Conservation (phyloP, 1,140 invertebrate species). For the Drosophila sechellia region DNA sequence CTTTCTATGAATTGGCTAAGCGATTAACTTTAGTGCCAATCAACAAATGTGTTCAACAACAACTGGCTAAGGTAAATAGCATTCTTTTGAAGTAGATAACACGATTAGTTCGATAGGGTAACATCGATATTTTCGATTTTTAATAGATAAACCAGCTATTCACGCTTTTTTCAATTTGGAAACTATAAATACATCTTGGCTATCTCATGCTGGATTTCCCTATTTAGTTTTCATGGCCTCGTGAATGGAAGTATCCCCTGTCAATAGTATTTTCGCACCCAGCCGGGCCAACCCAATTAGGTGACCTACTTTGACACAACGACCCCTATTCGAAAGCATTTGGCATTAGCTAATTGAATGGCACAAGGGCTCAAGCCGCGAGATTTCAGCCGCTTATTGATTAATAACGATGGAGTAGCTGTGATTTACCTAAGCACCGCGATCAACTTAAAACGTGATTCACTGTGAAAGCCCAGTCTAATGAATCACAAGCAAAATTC, state of each 20-base stretch:
- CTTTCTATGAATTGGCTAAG: background rate
- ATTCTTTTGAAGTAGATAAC: too few relatives aligned
- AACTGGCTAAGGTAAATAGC: too few relatives aligned
- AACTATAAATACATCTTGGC: background rate
- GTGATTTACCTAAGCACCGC: conserved; percentile 1
- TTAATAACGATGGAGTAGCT: conserved; percentile 13
- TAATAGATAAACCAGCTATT: too few relatives aligned
- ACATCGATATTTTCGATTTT: too few relatives aligned
- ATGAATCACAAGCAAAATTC: conserved; percentile 18
- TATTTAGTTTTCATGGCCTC: background rate
- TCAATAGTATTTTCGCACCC: background rate
- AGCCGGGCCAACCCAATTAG: conserved; percentile 34
- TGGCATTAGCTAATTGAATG: conserved; percentile 28
- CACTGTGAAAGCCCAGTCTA: conserved; percentile 25
- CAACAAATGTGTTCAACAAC: background rate
- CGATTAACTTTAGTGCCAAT: background rate
- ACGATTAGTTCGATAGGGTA: too few relatives aligned
- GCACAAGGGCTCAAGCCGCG: conserved; percentile 13
- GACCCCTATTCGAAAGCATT: background rate
- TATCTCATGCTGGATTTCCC: background rate
- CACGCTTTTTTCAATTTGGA: too few relatives aligned
- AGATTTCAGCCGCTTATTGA: conserved; percentile 16
- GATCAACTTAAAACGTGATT: conserved; percentile 15
- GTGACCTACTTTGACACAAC: conserved; percentile 26
- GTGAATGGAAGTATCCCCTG: background rate